A percentile compares a stretch with the other conserved stretches of the same genome.
These are phyloP conservation scores for Alviniconcha marisindica DNA, from an alignment of 1,140 invertebrate genomes.

Conservation along the genomic window DNA sequence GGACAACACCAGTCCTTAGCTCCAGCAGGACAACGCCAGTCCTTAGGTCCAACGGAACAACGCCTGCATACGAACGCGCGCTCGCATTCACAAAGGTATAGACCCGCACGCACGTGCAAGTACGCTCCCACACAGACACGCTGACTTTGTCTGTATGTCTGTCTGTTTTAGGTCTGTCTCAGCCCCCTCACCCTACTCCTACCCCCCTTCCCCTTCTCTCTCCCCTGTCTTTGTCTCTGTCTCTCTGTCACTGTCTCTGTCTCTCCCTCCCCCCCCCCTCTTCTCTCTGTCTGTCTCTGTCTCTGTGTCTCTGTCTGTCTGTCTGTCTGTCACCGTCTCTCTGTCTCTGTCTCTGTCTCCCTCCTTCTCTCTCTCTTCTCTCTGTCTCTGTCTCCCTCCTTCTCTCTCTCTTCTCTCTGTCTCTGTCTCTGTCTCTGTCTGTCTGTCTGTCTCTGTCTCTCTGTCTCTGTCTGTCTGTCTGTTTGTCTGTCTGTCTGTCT, in stretches of 20 bases:
- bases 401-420: background rate
- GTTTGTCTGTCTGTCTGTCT: no score
- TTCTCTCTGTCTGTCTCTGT: background rate
- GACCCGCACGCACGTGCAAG: no score
- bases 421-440: background rate
- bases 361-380: background rate
- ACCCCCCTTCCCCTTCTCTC: background rate
- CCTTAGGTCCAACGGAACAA: no score
- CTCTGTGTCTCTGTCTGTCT: background rate
- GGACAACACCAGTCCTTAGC: no score
- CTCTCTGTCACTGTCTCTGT: background rate
- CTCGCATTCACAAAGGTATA: no score
- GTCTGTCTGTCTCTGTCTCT: background rate
- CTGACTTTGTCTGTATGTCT: no score
- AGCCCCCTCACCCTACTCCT: background rate
- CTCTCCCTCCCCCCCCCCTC: background rate
- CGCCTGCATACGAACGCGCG: no score
- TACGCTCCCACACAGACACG: no score
- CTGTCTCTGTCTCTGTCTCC: background rate
- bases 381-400: background rate
- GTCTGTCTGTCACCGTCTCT: no score
- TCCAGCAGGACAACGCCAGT: no score
- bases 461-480: no score
- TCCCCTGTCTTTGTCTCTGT: background rate
- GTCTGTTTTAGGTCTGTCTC: no score